These are phyloP conservation scores for Pseudococcus longispinus DNA, from an alignment of 2,888 invertebrate genomes.

Conservation along the genomic window DNA sequence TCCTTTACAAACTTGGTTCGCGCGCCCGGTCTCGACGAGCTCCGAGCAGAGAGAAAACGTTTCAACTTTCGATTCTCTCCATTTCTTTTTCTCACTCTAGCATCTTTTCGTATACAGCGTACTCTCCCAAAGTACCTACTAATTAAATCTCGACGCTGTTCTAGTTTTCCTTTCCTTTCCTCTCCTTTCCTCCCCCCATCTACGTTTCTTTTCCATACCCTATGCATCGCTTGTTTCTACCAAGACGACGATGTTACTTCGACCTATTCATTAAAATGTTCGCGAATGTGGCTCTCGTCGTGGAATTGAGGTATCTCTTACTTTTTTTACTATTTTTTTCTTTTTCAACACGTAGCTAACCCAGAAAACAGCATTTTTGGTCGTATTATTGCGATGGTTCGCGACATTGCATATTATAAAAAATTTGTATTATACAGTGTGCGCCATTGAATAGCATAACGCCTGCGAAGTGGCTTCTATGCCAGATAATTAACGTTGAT, in stretches of 20 bases:
- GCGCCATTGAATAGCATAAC: not conserved
- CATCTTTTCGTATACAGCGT: not conserved
- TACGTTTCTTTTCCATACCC: not conserved
- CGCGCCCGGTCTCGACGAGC: not conserved
- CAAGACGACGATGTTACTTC: not conserved
- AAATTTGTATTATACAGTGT: not conserved
- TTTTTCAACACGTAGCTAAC: not conserved
- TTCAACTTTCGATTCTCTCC: not conserved
- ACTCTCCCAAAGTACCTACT: not conserved
- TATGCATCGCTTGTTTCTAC: not conserved
- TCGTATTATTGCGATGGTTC: not conserved
- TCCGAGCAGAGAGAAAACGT: not conserved
- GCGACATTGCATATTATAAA: not conserved
- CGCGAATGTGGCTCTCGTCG: not conserved
- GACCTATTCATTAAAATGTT: slow-evolving; percentile 6
- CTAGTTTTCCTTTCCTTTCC: not conserved
- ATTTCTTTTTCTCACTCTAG: not conserved
- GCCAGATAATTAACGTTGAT: not conserved
- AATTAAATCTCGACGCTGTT: slow-evolving; percentile 22
- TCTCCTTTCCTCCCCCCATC: not conserved
- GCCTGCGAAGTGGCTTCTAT: not conserved
- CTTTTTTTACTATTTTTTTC: not conserved
- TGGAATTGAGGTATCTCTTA: not conserved
- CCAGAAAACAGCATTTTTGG: not conserved
- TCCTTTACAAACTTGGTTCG: not conserved